phyloP scores from a whole-genome alignment of 30 jellyfish, hydroid and myxozoan genomes.

The Cassiopea andromeda region DNA sequence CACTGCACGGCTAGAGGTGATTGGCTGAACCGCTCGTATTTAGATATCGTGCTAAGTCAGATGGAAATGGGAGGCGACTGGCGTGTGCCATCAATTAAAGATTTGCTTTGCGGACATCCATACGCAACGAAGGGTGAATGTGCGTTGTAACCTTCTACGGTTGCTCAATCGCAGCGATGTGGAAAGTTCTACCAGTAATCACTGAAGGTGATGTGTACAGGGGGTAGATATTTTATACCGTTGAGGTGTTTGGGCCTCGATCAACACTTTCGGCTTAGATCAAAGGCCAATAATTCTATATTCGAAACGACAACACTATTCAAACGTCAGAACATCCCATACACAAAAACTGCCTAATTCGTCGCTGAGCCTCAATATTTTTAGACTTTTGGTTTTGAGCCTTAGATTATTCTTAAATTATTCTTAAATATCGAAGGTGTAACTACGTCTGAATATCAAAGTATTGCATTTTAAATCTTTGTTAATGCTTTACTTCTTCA shows the following conservation, averaged over 20 bases:
- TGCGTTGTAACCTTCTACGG: slow-evolving; percentile 62
- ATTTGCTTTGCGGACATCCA: slow-evolving; percentile 50
- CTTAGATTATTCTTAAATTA: too few species aligned
- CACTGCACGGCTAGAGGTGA: not conserved
- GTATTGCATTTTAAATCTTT: too few species aligned
- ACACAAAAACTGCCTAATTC: too few species aligned
- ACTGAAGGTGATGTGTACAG: slow-evolving; percentile 71
- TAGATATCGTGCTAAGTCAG: not conserved
- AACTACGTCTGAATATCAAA: too few species aligned
- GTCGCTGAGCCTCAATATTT: too few species aligned
- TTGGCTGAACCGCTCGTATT: not conserved
- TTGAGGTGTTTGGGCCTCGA: not conserved
- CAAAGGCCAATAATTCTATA: not conserved
- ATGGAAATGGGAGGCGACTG: slow-evolving; percentile 37
- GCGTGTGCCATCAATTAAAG: slow-evolving; percentile 58
- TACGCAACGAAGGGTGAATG: slow-evolving; percentile 45
- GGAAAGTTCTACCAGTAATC: slow-evolving; percentile 45
- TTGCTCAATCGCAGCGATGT: slow-evolving; percentile 49
- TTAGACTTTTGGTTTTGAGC: too few species aligned
- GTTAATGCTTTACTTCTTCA: too few species aligned
- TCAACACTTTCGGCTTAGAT: not conserved
- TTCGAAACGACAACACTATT: too few species aligned
- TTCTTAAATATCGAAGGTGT: too few species aligned
- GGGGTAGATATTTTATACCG: slow-evolving; percentile 6
- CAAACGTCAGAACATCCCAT: too few species aligned